These are phyloP conservation scores for Gallinago undulata DNA, from an alignment of 2,113 vertebrate genomes.

Conservation along the genomic window DNA sequence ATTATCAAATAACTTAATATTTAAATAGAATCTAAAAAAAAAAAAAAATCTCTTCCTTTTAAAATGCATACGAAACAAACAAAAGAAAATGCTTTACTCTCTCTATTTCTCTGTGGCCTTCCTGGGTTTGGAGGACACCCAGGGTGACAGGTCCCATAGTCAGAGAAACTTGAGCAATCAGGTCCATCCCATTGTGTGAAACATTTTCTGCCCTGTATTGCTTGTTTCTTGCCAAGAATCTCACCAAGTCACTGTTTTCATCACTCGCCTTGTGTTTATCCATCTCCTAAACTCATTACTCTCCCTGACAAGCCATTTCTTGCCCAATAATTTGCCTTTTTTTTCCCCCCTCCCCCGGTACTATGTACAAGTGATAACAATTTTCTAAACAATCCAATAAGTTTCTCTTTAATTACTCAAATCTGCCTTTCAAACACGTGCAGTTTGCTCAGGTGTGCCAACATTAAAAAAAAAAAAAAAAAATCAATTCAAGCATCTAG, in stretches of 20 bases:
- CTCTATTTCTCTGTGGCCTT: background rate
- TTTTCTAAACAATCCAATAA: background rate
- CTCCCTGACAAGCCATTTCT: conserved; percentile 32
- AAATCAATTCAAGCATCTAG: background rate
- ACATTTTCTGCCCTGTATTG: background rate
- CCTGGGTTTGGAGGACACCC: background rate
- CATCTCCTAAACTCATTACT: conserved; percentile 42
- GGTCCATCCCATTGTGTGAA: background rate
- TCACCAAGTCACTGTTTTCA: conserved; percentile 27
- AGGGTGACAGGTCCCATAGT: background rate
- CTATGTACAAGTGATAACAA: background rate
- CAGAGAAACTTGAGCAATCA: background rate
- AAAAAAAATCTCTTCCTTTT: background rate
- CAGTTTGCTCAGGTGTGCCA: conserved; percentile 4
- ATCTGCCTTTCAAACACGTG: background rate
- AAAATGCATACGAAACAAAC: background rate
- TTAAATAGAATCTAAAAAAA: background rate
- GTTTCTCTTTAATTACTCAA: conserved; percentile 8
- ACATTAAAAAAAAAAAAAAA: background rate
- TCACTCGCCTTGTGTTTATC: conserved; percentile 53
- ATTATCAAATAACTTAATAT: conserved; percentile 59
- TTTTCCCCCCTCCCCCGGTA: background rate
- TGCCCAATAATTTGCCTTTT: conserved; percentile 31
- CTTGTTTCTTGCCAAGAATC: conserved; percentile 26
- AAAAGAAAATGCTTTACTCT: background rate